phyloP scores from a whole-genome alignment of 64 coral and sea anemone genomes.

The Porites lutea region DNA sequence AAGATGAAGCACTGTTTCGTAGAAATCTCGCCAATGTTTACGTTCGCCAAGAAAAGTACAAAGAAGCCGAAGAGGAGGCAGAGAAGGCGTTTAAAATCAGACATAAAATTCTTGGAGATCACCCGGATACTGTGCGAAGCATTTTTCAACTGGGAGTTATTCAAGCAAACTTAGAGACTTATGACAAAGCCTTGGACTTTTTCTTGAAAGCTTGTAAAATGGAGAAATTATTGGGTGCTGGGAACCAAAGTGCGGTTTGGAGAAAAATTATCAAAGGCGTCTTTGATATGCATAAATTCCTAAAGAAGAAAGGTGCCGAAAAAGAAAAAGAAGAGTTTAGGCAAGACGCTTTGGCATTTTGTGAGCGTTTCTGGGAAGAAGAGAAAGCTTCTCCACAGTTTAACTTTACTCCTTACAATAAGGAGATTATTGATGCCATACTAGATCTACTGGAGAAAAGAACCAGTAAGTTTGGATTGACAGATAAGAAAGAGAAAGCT shows the following conservation, averaged over 20 bases:
- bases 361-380: slow-evolving; percentile 24
- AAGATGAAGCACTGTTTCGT: slow-evolving; percentile 7
- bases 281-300: neutral
- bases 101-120: slow-evolving; percentile 4
- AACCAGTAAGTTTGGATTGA: too few species aligned
- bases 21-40: slow-evolving; percentile 56
- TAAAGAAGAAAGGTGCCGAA: too few species aligned
- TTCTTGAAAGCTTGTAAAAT: slow-evolving; percentile 50
- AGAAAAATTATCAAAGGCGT: neutral
- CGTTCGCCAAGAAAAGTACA: neutral
- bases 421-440: neutral
- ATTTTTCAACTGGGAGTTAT: slow-evolving; percentile 37
- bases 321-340: neutral
- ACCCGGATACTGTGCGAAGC: slow-evolving; percentile 35
- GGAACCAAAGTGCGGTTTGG: slow-evolving; percentile 19
- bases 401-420: neutral
- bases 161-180: neutral
- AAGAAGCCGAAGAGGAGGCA: neutral
- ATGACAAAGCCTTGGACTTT: slow-evolving; percentile 30
- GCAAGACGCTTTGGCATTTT: neutral
- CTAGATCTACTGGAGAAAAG: too few species aligned
- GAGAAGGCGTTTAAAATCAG: slow-evolving; percentile 37
- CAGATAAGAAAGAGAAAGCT: neutral
- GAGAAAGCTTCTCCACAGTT: neutral
- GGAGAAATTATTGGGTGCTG: slow-evolving; percentile 20